A percentile compares a stretch with the other conserved stretches of the same genome.
Conservation (phyloP, 2,797 vertebrate genomes). For the Sardinella longiceps region DNA sequence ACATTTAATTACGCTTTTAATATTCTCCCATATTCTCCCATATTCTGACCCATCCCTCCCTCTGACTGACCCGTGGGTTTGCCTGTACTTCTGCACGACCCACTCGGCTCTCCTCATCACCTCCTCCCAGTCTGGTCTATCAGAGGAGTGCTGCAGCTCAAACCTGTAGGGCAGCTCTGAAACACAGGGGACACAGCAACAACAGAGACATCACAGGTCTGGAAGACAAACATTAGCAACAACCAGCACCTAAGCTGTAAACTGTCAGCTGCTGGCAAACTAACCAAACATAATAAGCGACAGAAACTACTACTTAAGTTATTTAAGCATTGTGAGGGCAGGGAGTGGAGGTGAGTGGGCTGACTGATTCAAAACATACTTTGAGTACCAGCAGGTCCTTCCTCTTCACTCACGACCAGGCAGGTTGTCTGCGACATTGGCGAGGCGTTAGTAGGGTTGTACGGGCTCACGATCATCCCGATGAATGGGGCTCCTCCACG, state of each 20-base stretch:
- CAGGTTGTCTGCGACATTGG: slow-evolving; percentile 94
- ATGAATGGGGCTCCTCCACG: slow-evolving; percentile 96
- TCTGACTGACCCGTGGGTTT: slow-evolving; percentile 80
- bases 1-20: neutral
- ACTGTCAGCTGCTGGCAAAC: neutral
- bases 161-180: slow-evolving; percentile 94
- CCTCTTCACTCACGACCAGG: slow-evolving; percentile 88
- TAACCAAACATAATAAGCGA: too few species aligned
- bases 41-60: neutral
- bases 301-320: neutral
- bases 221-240: neutral
- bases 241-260: neutral
- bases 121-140: slow-evolving; percentile 88
- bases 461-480: slow-evolving; percentile 97
- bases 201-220: neutral
- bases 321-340: neutral
- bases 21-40: neutral
- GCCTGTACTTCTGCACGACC: slow-evolving; percentile 92
- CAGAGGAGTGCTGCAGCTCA: slow-evolving; percentile 83
- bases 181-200: neutral
- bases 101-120: slow-evolving; percentile 89
- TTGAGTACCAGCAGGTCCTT: slow-evolving; percentile 78
- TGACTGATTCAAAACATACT: slow-evolving; percentile 76
- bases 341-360: neutral
- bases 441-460: slow-evolving; percentile 89